phyloP scores from a whole-genome alignment of 2,797 vertebrate genomes.

The Gephyroberyx darwinii region DNA sequence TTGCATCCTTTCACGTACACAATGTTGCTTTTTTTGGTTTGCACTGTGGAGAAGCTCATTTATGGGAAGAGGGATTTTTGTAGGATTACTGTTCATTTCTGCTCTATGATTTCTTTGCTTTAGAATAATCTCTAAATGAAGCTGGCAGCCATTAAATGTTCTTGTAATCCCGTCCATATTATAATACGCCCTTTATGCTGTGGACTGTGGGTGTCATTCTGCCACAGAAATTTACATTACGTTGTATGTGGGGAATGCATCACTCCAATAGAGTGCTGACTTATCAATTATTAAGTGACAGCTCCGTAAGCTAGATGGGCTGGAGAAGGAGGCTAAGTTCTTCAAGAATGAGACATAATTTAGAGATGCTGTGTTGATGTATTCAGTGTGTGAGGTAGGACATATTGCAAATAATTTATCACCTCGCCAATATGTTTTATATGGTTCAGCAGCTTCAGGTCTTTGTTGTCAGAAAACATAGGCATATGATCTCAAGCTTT shows the following conservation, averaged over 20 bases:
- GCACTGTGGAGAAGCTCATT: constrained; percentile 29
- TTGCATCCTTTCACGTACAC: constrained; percentile 5
- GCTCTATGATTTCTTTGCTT: constrained; percentile 37
- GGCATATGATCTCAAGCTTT: constrained; percentile 49
- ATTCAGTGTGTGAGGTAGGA: constrained; percentile 19
- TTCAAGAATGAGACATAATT: constrained; percentile 16
- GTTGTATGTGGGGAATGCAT: constrained; percentile 23
- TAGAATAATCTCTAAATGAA: constrained; percentile 47
- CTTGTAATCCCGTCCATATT: constrained; percentile 35
- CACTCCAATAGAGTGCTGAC: constrained; percentile 10
- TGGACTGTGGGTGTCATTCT: constrained; percentile 16
- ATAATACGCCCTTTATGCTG: constrained; percentile 16
- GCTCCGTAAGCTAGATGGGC: constrained; percentile 22
- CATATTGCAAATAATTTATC: constrained; percentile 47
- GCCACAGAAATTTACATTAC: constrained; percentile 13
- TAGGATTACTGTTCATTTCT: constrained; percentile 45
- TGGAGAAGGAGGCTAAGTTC: constrained; percentile 5
- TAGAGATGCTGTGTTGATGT: constrained; percentile 5
- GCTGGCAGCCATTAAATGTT: constrained; percentile 37
- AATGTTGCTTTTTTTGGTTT: constrained; percentile 12
- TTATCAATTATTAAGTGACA: constrained; percentile 62
- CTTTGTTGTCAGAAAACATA: constrained; percentile 40
- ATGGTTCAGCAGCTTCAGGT: constrained; percentile 34
- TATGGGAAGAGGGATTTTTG: constrained; percentile 34
- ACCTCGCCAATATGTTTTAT: constrained; percentile 17